A percentile compares a stretch with the other conserved stretches of the same genome.
Evolutionary conservation across 2,888 invertebrate genomes (phyloP).

Genomic region (Pristionchus fissidentatus): DNA sequence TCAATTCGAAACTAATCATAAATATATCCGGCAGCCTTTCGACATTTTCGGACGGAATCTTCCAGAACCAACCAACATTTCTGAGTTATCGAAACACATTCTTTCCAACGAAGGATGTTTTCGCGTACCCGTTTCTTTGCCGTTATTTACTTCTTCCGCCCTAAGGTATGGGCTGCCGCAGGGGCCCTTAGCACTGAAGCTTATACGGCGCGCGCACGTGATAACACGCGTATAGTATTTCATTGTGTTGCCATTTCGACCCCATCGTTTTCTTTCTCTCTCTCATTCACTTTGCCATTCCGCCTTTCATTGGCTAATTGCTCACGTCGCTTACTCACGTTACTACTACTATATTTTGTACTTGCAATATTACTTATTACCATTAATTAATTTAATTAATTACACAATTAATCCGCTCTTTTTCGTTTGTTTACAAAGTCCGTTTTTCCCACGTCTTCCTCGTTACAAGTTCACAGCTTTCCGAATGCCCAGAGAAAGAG

Average conservation of each 20-base stretch:
- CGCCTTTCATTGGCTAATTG: slow-evolving; percentile 29
- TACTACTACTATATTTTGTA: too few relatives aligned
- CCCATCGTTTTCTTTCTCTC: not conserved
- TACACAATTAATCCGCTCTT: not conserved
- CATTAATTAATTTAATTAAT: not conserved
- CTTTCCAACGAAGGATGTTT: too few relatives aligned
- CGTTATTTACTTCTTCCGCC: too few relatives aligned
- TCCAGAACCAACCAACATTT: too few relatives aligned
- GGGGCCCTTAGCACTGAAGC: too few relatives aligned
- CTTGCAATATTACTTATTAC: not conserved
- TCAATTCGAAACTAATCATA: too few relatives aligned
- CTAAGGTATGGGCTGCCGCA: too few relatives aligned
- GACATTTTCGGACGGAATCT: too few relatives aligned
- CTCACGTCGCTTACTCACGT: not conserved
- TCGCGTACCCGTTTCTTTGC: too few relatives aligned
- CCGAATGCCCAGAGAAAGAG: too few relatives aligned
- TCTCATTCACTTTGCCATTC: not conserved
- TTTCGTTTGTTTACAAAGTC: slow-evolving; percentile 8
- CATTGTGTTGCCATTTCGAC: slow-evolving; percentile 25
- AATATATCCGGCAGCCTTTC: too few relatives aligned
- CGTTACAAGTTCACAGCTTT: not conserved
- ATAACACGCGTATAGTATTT: slow-evolving; percentile 20
- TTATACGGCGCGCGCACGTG: slow-evolving; percentile 1
- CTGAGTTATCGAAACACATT: too few relatives aligned
- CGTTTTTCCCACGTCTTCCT: not conserved